Evolutionary conservation across 2,888 invertebrate genomes (phyloP).

Genomic region (Syrphus vitripennis): DNA sequence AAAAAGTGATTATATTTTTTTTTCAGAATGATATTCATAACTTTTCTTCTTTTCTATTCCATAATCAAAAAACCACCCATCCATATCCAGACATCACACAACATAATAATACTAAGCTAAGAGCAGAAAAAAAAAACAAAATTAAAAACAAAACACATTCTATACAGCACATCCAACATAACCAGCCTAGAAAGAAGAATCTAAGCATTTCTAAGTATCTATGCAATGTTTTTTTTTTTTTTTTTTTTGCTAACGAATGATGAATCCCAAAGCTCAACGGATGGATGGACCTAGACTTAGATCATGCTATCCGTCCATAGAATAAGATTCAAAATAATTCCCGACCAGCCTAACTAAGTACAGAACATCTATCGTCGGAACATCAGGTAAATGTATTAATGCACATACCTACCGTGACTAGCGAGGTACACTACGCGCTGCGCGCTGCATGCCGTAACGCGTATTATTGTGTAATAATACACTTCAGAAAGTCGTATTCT

Average conservation of each 20-base stretch:
- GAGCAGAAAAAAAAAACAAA: not conserved
- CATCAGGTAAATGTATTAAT: slow-evolving; percentile 50
- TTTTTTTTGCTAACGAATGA: not conserved
- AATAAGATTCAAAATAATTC: slow-evolving; percentile 3
- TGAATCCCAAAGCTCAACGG: slow-evolving; percentile 40
- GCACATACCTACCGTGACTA: slow-evolving; percentile 22
- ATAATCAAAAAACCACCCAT: slow-evolving; percentile 67
- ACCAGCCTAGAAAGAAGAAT: not conserved
- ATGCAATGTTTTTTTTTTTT: not conserved
- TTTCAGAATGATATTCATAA: slow-evolving; percentile 56
- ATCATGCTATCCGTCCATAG: not conserved
- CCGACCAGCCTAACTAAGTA: not conserved
- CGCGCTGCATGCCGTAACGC: not conserved
- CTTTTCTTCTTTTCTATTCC: slow-evolving; percentile 50
- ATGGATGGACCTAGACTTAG: slow-evolving; percentile 29
- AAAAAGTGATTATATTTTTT: slow-evolving; percentile 28
- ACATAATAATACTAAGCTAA: slow-evolving; percentile 1
- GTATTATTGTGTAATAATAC: slow-evolving; percentile 30
- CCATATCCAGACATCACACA: slow-evolving; percentile 57
- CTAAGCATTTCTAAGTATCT: slow-evolving; percentile 40
- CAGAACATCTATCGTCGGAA: slow-evolving; percentile 4
- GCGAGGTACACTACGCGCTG: not conserved
- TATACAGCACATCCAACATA: not conserved
- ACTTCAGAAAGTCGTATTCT: not conserved
- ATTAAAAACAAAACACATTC: not conserved